Base-by-base conservation (phyloP, 2,797 vertebrate genomes). In the Poeciliopsis infans region DNA sequence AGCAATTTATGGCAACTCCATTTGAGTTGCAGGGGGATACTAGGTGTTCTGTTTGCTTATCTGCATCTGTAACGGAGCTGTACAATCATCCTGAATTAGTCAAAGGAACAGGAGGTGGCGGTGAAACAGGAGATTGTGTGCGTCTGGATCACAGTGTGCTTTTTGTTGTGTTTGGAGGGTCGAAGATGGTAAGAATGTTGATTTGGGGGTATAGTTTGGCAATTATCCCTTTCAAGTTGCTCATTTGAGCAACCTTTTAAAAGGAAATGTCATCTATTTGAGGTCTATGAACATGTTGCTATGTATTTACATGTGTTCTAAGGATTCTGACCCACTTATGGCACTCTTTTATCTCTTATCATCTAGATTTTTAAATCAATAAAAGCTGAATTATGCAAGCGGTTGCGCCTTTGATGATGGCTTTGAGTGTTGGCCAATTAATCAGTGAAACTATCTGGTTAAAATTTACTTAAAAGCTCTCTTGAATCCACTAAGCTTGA, bases 31-130 rank as follows among this genome's bases (percentile, higher is more conserved):
- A 64, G 33, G 3, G 49, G n/a, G 61, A 79, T 72, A 79, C 69
- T 68, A 78, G 72, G 76, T 77, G 78, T 82, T 81, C 71, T 6
- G 51, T 75, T 79, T 78, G 83, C 79, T 70, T 51, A 77, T 85
- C 87, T 82, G 83, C n/a, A 78, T 86, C 79, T 87, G 92, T 88
- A 91, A 94, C 73, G 25, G 82, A 94, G 88, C 85, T 85, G 81
- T 83, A 43, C 2, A 15, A 36, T 84, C 39, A 59, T 79, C 85
- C 82, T 93, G 87, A 92, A 92, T 93, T 88, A 92, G 83, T 91
- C 82, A 90, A 89, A 87, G 89, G 72, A 90, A 90, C 88, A 81
- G 75, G 88, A 93, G 89, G 84, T 81, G 85, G 79, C 68, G 2
- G 70, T 87, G 89, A 90, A 92, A 92, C 87, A 18, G 70, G 88